A percentile compares a stretch with the other conserved stretches of the same genome.
These are phyloP conservation scores for Cydia strobilella DNA, from an alignment of 1,140 invertebrate species.

Conservation along the genomic window DNA sequence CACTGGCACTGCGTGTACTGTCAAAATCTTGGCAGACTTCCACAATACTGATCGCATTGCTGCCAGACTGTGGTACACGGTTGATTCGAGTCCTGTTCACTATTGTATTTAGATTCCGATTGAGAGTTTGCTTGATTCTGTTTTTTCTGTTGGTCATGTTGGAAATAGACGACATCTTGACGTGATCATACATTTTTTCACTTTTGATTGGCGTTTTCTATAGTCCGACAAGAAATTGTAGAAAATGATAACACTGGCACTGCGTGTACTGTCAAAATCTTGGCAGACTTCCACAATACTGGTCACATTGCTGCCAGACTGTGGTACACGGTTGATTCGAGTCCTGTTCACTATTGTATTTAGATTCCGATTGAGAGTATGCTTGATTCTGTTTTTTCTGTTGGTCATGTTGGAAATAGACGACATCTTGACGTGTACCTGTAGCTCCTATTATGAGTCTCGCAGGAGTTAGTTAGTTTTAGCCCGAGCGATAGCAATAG, in stretches of 20 bases:
- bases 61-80: slow-evolving; percentile 34
- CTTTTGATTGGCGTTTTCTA: too few species aligned
- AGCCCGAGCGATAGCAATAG: slow-evolving; percentile 51
- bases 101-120: background rate
- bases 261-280: too few species aligned
- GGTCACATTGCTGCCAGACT: slow-evolving; percentile 37
- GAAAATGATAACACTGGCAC: too few species aligned
- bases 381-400: slow-evolving; percentile 29
- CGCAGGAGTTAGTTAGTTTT: background rate
- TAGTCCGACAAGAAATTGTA: too few species aligned
- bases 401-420: background rate
- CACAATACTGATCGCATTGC: slow-evolving; percentile 48
- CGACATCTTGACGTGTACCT: too few species aligned
- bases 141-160: background rate
- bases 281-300: too few species aligned
- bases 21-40: too few species aligned
- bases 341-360: too few species aligned
- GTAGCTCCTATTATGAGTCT: too few species aligned
- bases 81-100: background rate
- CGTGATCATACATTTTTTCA: too few species aligned
- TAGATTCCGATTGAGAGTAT: background rate
- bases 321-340: slow-evolving; percentile 30
- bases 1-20: too few species aligned
- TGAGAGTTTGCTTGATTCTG: slow-evolving; percentile 21
- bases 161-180: too few species aligned